phyloP scores from a whole-genome alignment of 2,113 vertebrate species.

The Danio rerio region DNA sequence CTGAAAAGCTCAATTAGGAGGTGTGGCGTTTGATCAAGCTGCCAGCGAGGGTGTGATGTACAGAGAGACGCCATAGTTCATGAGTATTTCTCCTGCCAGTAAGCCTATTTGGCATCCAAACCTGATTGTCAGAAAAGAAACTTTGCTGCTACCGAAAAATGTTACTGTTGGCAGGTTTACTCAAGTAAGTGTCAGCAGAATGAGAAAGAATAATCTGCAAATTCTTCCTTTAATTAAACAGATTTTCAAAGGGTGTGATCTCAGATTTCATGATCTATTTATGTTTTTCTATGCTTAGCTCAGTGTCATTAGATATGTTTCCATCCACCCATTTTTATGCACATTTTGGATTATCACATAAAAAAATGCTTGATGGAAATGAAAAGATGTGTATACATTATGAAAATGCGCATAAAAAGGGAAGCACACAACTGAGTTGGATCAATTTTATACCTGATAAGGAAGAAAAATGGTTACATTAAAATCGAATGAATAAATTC shows the following conservation, averaged over 20 bases:
- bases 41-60: constrained; percentile 29
- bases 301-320: background rate
- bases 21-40: constrained; percentile 41
- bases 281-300: background rate
- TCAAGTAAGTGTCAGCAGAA: background rate
- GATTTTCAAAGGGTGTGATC: background rate
- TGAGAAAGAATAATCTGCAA: background rate
- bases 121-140: constrained; percentile 14
- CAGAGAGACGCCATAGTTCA: constrained; percentile 43
- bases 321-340: too few relatives aligned
- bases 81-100: constrained; percentile 30
- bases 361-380: too few relatives aligned
- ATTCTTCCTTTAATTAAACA: background rate
- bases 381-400: too few relatives aligned
- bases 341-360: too few relatives aligned
- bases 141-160: constrained; percentile 41
- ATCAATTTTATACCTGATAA: too few relatives aligned
- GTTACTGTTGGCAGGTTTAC: constrained; percentile 40
- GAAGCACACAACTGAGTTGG: too few relatives aligned
- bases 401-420: too few relatives aligned
- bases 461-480: too few relatives aligned
- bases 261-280: background rate
- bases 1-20: background rate
- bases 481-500: too few relatives aligned
- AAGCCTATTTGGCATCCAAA: constrained; percentile 39